Conservation (phyloP, 2,797 vertebrate species). For the Paramormyrops hopkinsi region DNA sequence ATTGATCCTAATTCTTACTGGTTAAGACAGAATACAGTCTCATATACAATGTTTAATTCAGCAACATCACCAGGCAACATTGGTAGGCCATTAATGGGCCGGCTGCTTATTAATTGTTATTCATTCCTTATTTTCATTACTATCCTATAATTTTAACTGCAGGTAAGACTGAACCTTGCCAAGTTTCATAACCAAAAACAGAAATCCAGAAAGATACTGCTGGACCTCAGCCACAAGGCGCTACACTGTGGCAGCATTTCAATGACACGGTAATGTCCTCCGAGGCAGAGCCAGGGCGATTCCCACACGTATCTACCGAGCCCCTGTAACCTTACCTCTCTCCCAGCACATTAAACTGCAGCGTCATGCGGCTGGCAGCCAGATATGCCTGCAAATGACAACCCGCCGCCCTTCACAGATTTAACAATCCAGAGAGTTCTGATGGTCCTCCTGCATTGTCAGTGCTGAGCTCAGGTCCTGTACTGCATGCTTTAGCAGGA, state of each 20-base stretch:
- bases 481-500: neutral
- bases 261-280: neutral
- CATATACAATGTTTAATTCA: neutral
- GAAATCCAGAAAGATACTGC: neutral
- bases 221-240: neutral
- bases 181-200: neutral
- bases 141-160: neutral
- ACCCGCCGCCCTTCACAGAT: neutral
- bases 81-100: neutral
- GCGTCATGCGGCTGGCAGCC: neutral
- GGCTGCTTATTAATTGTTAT: neutral
- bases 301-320: neutral
- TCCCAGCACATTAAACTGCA: neutral
- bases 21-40: neutral
- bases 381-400: neutral
- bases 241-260: neutral
- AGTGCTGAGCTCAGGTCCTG: neutral
- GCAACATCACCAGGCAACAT: neutral
- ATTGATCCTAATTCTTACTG: neutral
- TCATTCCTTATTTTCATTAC: neutral
- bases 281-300: neutral
- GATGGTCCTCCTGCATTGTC: neutral
- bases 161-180: neutral
- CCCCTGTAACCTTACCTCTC: neutral
- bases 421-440: neutral